A percentile compares a stretch with the other conserved stretches of the same genome.
Evolutionary conservation across 2,797 vertebrate species (phyloP).

Genomic region (Lutjanus argentimaculatus): DNA sequence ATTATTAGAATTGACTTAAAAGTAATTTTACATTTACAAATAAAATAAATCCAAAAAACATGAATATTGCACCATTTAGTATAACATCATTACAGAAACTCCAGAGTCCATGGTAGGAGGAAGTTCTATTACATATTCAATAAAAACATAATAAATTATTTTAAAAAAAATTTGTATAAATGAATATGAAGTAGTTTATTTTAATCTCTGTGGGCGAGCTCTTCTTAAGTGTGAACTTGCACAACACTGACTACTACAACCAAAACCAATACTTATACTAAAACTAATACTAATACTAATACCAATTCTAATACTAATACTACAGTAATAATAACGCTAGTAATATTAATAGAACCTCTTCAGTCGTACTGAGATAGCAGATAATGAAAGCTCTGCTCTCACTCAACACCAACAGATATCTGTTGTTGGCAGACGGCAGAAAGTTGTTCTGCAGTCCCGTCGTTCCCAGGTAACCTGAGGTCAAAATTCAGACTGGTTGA

Average conservation of each 20-base stretch:
- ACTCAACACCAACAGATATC: conserved; percentile 2
- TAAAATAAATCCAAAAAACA: too few species aligned
- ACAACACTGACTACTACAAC: background rate
- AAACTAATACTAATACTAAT: background rate
- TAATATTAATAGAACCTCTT: conserved; percentile 3
- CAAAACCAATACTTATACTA: background rate
- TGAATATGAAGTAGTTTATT: too few species aligned
- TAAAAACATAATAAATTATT: too few species aligned
- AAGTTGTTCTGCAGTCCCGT: background rate
- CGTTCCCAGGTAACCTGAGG: conserved; percentile 37
- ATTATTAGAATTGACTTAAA: too few species aligned
- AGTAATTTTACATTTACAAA: too few species aligned
- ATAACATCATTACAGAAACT: too few species aligned
- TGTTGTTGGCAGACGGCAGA: conserved; percentile 10
- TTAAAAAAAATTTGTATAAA: too few species aligned
- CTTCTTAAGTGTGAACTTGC: too few species aligned
- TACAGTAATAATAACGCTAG: background rate
- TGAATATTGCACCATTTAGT: too few species aligned
- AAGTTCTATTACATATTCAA: too few species aligned
- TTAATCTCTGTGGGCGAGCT: too few species aligned
- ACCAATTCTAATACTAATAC: background rate
- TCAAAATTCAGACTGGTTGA: conserved; percentile 25
- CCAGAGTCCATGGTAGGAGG: too few species aligned
- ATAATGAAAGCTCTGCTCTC: conserved; percentile 19
- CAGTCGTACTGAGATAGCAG: conserved; percentile 7